Conservation (phyloP, 2,888 invertebrate genomes). For the Horisme vitalbata region DNA sequence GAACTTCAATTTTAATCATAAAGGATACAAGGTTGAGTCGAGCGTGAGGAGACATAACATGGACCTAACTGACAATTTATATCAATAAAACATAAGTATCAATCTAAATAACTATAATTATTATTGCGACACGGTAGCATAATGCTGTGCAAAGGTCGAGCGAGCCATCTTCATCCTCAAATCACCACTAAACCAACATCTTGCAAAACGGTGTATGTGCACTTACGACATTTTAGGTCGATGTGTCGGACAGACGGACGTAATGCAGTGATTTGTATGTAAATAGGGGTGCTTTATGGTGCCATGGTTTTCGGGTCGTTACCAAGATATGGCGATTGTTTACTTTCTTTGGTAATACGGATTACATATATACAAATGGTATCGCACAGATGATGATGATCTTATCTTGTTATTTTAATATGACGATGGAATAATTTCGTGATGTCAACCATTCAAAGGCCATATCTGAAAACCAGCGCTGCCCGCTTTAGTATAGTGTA, state of each 20-base stretch:
- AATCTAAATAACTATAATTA: conserved; percentile 7
- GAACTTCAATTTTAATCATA: too few species aligned
- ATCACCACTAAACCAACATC: conserved; percentile 4
- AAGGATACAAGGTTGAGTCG: too few species aligned
- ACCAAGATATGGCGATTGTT: conserved; percentile 9
- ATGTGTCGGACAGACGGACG: conserved; percentile 5
- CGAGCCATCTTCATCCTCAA: conserved; percentile 13
- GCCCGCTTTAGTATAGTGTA: too few species aligned
- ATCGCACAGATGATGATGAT: background rate
- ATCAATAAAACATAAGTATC: background rate
- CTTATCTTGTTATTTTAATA: too few species aligned
- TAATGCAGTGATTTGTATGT: conserved; percentile 19
- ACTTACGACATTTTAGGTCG: conserved; percentile 7
- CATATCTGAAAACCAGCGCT: too few species aligned
- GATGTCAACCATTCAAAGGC: too few species aligned
- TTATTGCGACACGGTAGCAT: conserved; percentile 9
- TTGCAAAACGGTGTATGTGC: conserved; percentile 13
- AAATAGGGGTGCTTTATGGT: conserved; percentile 10
- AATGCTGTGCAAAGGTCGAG: conserved; percentile 13
- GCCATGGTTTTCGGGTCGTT: conserved; percentile 13
- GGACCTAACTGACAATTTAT: too few species aligned
- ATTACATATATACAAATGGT: conserved; percentile 1
- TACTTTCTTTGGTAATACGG: conserved; percentile 1
- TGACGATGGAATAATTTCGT: too few species aligned
- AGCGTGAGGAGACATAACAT: background rate